Percentiles rank a stretch among this genome's conserved stretches.
Conservation (phyloP, 2,888 invertebrate genomes). For the Seladonia tumulorum region DNA sequence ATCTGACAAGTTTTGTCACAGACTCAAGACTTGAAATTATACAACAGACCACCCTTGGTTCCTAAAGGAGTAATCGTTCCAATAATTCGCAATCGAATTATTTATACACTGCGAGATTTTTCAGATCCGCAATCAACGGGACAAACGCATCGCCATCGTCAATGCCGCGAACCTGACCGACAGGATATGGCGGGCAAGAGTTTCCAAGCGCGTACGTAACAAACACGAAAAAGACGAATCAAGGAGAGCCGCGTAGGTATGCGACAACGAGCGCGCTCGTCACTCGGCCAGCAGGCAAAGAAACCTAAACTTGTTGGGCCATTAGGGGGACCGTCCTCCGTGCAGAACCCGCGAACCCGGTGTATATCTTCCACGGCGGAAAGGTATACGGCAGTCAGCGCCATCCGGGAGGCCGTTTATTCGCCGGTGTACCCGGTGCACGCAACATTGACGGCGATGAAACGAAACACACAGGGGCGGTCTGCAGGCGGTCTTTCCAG, state of each 20-base stretch:
- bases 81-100: neutral
- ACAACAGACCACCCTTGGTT: too few relatives aligned
- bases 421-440: conserved; percentile 56
- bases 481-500: conserved; percentile 80
- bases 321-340: conserved; percentile 12
- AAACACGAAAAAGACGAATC: neutral
- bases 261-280: neutral
- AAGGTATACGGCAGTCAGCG: conserved; percentile 26
- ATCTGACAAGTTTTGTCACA: too few relatives aligned
- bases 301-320: neutral
- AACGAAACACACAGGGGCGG: conserved; percentile 76
- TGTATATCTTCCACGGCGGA: neutral
- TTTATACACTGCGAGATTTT: neutral
- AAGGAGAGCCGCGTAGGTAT: neutral
- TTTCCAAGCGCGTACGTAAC: neutral
- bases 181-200: neutral
- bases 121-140: neutral
- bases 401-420: conserved; percentile 52
- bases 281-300: neutral
- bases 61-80: too few relatives aligned
- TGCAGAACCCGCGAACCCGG: conserved; percentile 35
- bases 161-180: neutral
- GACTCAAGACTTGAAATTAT: too few relatives aligned
- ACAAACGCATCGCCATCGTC: neutral
- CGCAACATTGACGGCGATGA: conserved; percentile 68